Evolutionary conservation across 2,113 vertebrate species (phyloP).

Genomic region (Cephalopterus ornatus): DNA sequence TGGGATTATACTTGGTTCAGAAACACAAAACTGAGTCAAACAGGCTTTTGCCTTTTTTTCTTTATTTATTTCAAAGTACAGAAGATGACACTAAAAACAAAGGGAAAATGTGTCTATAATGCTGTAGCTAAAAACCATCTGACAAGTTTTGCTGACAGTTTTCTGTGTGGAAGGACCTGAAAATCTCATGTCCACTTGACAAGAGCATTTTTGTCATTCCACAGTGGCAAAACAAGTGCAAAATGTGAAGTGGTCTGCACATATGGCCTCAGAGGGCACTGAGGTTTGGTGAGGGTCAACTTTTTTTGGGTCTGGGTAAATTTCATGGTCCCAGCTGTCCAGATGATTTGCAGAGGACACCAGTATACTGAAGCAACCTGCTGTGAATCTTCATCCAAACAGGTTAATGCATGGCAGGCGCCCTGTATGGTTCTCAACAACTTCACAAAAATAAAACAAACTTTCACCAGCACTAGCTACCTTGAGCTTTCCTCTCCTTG

Average conservation of each 20-base stretch:
- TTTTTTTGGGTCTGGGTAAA: slow-evolving; percentile 82
- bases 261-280: slow-evolving; percentile 74
- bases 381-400: slow-evolving; percentile 84
- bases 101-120: neutral
- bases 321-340: slow-evolving; percentile 91
- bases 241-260: slow-evolving; percentile 74
- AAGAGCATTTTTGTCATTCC: slow-evolving; percentile 78
- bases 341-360: slow-evolving; percentile 90
- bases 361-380: slow-evolving; percentile 78
- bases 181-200: slow-evolving; percentile 68
- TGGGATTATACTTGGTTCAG: slow-evolving; percentile 6
- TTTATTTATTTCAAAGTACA: neutral
- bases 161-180: slow-evolving; percentile 69
- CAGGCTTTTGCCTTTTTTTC: neutral
- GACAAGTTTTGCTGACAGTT: slow-evolving; percentile 42
- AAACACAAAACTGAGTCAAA: neutral
- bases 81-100: neutral
- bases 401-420: slow-evolving; percentile 83
- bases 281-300: slow-evolving; percentile 79
- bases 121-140: slow-evolving; percentile 7
- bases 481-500: slow-evolving; percentile 32
- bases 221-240: slow-evolving; percentile 77
- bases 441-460: slow-evolving; percentile 61
- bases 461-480: neutral
- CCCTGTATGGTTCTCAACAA: slow-evolving; percentile 58